Evolutionary conservation across 2,113 vertebrate genomes (phyloP).

Genomic region (Climacteris rufus): DNA sequence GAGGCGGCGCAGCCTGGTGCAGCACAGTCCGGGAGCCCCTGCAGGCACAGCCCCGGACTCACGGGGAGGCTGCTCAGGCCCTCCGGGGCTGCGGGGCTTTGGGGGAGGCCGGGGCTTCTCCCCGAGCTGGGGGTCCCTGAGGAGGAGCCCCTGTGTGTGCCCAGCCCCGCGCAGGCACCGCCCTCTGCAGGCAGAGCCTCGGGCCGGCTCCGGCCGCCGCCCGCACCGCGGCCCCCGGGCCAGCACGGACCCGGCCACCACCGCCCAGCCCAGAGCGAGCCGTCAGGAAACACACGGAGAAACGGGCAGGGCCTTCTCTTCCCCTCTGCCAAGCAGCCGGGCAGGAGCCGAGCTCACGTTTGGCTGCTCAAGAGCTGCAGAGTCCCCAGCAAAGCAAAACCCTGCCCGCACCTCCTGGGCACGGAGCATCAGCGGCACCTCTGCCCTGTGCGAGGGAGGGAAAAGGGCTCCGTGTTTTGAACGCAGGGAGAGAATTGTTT

Average conservation of each 20-base stretch:
- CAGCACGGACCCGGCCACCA: neutral
- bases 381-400: neutral
- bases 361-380: neutral
- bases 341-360: fast-evolving
- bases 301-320: neutral
- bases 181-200: slow-evolving; percentile 19
- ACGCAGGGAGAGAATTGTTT: fast-evolving
- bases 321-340: fast-evolving
- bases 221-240: neutral
- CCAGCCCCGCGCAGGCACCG: neutral
- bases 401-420: fast-evolving
- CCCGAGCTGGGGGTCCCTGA: fast-evolving
- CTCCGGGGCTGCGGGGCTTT: fast-evolving
- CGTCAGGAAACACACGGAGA: fast-evolving
- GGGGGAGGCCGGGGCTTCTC: fast-evolving
- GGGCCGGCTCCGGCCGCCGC: neutral
- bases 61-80: no score
- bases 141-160: neutral
- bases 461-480: neutral
- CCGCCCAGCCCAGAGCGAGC: neutral
- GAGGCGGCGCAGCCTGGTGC: fast-evolving
- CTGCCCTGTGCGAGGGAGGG: fast-evolving
- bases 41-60: neutral
- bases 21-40: neutral
- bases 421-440: fast-evolving